These are phyloP conservation scores for Todus mexicanus DNA, from an alignment of 2,797 vertebrate genomes.

Conservation along the genomic window DNA sequence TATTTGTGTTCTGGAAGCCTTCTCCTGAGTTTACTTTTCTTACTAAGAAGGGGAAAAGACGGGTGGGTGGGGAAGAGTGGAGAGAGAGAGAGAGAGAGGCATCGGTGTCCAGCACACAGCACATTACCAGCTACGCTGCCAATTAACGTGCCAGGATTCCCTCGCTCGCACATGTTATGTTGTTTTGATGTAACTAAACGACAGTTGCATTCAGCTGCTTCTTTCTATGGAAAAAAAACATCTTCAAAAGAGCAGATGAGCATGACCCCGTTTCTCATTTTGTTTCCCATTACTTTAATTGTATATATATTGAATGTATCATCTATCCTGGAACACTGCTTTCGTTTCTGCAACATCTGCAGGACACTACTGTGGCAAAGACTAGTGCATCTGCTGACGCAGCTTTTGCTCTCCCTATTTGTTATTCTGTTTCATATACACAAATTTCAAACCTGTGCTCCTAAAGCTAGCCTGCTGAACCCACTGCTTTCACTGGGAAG, in stretches of 20 bases:
- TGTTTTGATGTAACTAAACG: conserved; percentile 48
- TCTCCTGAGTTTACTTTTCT: background rate
- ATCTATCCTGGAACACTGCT: conserved; percentile 53
- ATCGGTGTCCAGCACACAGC: conserved; percentile 25
- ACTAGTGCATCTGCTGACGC: background rate
- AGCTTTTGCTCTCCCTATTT: background rate
- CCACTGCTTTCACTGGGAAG: background rate
- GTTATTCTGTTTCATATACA: background rate
- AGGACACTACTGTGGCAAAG: conserved; percentile 22
- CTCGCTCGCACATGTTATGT: conserved; percentile 35
- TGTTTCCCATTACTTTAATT: conserved; percentile 63
- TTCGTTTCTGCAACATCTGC: conserved; percentile 61
- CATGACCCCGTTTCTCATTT: conserved; percentile 36
- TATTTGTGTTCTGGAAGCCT: conserved; percentile 11
- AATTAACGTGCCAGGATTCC: conserved; percentile 58
- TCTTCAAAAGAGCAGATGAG: conserved; percentile 63
- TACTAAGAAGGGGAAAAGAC: background rate
- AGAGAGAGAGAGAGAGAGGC: background rate
- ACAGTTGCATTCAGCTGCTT: conserved; percentile 64
- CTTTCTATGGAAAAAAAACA: conserved; percentile 59
- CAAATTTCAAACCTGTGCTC: background rate
- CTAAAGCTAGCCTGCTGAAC: background rate
- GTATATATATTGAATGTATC: conserved; percentile 34
- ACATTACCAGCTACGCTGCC: conserved; percentile 29
- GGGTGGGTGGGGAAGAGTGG: too few relatives aligned